Evolutionary conservation across 2,888 invertebrate genomes (phyloP), one percentile per base, ranked within the genome.

Genomic region (Mongoloraphidia duomilia): DNA sequence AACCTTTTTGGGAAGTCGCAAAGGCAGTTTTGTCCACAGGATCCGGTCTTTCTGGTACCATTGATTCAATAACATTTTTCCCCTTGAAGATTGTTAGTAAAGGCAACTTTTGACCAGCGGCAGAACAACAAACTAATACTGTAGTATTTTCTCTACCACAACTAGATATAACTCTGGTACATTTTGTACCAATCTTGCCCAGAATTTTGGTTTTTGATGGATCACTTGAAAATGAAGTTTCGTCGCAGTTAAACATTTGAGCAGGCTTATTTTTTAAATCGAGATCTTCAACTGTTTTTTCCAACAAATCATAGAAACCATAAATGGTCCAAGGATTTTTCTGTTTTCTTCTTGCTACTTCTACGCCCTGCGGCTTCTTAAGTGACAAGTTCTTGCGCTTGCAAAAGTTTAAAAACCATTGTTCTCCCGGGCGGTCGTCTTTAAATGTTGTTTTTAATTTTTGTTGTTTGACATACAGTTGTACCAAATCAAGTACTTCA

Each of bases 171-270:
- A 38, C 48, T 48, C 48, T 49, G 34, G 36, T 42, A 41, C 46
- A 41, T 33, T 14, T 36, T 50, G 41, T 17, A 37, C 44, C 49
- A 26, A 42, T 49, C 39, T 38, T 38, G 5, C 50, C 50, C 12
- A 53, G 49, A 44, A 53, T 45, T 46, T 50, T 54, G 12, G 50
- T 53, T 46, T 53, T 50, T 26, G 42, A 49, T 14, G 49, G 51
- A 41, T 51, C 50, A 38, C 11, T 11, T n/a, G 44, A 47, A 35
- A 47, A 47, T 17, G 33, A 50, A 3, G 50, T 50, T 49, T 49
- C 47, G 13, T 50, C 50, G 33, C 50, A 50, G 26, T 50, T 50
- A 17, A 43, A 50, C 8, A 44, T 50, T 39, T 6, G 33, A 12
- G 14, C 17, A 5, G 49, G 44, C 40, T 50, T 50, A 6, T n/a